Conservation (phyloP, 2,797 vertebrate species). For the Craterocephalus amniculus region DNA sequence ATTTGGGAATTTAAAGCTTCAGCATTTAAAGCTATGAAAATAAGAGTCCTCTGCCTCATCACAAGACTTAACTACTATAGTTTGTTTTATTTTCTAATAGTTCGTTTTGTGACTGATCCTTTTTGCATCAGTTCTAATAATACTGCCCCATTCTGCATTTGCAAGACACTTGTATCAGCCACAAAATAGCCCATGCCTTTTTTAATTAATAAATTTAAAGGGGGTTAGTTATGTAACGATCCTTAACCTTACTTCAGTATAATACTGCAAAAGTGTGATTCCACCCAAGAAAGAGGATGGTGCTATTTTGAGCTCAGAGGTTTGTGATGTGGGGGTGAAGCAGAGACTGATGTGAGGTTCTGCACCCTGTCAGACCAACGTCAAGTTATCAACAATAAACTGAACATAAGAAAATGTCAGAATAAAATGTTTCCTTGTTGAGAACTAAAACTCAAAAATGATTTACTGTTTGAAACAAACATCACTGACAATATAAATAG, state of each 20-base stretch:
- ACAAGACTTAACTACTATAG: not conserved
- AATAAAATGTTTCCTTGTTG: constrained; percentile 37
- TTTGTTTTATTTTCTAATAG: constrained; percentile 2
- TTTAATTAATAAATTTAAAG: too few relatives aligned
- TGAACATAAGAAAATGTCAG: constrained; percentile 29
- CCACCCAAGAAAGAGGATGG: constrained; percentile 44
- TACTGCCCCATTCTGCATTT: not conserved
- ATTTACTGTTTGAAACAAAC: not conserved
- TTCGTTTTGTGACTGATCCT: constrained; percentile 6
- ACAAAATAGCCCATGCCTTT: not conserved
- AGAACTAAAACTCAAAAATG: not conserved
- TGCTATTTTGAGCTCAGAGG: constrained; percentile 73
- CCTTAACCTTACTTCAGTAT: constrained; percentile 45
- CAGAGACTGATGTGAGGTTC: constrained; percentile 62
- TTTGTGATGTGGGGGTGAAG: constrained; percentile 70
- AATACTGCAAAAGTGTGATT: constrained; percentile 47
- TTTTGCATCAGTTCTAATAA: not conserved
- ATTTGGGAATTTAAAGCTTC: constrained; percentile 1
- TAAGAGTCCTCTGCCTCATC: not conserved
- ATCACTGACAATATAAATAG: not conserved
- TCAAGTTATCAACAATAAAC: constrained; percentile 20
- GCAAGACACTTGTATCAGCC: not conserved
- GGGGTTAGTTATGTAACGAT: not conserved
- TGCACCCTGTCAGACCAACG: constrained; percentile 73
- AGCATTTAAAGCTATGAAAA: not conserved